These are phyloP conservation scores for Agriopis marginaria DNA, from an alignment of 2,888 invertebrate species.

Conservation along the genomic window DNA sequence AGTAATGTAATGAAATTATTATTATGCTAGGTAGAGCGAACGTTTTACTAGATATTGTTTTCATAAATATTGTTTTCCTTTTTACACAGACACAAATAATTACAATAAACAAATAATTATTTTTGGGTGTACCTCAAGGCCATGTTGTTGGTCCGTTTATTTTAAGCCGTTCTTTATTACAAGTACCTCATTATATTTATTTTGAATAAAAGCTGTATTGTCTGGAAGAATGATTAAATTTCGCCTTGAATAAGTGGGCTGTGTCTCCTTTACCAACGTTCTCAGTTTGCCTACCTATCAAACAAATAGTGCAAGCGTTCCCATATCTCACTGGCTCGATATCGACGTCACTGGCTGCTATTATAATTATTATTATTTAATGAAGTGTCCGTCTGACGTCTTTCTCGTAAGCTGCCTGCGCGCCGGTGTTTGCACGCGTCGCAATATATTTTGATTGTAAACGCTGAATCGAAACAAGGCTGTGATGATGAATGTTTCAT, in stretches of 20 bases:
- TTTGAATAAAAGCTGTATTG: background rate
- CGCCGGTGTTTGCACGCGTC: background rate
- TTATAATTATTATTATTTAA: no score
- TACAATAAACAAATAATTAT: background rate
- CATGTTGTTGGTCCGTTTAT: background rate
- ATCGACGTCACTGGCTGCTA: no score
- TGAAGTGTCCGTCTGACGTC: no score
- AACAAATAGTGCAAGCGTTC: no score
- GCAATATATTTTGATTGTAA: slow-evolving; percentile 8
- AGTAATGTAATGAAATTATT: no score
- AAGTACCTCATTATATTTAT: background rate
- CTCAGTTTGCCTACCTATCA: no score
- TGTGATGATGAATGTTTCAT: slow-evolving; percentile 20
- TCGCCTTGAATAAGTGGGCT: no score
- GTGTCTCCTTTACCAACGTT: no score
- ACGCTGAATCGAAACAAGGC: slow-evolving; percentile 6
- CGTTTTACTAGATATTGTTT: background rate
- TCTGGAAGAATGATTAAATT: background rate
- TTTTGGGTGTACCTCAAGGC: slow-evolving; percentile 4
- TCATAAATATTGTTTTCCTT: background rate
- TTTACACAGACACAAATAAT: background rate
- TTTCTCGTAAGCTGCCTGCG: no score
- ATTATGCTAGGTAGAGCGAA: background rate
- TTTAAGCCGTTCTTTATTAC: background rate
- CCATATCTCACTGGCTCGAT: no score